These are phyloP conservation scores for Leiothrix lutea DNA, from an alignment of 2,113 vertebrate species.

Conservation along the genomic window DNA sequence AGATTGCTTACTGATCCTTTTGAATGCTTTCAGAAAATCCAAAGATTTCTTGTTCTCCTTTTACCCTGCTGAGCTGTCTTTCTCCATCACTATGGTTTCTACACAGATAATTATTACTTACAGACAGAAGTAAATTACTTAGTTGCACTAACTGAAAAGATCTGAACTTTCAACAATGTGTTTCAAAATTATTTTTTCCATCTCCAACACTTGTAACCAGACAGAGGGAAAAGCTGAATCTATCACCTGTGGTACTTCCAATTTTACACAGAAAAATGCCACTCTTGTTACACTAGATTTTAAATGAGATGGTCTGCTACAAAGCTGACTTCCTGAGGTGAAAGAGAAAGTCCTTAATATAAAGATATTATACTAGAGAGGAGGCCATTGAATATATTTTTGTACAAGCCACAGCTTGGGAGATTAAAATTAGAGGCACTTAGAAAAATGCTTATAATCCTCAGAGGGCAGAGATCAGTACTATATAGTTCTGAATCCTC, in stretches of 20 bases:
- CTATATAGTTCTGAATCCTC: constrained; percentile 47
- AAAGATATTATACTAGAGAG: constrained; percentile 43
- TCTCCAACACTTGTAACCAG: neutral
- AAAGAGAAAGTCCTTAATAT: constrained; percentile 51
- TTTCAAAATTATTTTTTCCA: constrained; percentile 21
- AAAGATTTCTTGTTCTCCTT: constrained; percentile 23
- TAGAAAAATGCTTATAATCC: constrained; percentile 52
- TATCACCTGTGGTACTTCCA: constrained; percentile 26
- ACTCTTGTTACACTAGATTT: constrained; percentile 6
- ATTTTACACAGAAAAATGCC: constrained; percentile 33
- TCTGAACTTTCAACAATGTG: constrained; percentile 16
- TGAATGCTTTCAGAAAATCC: constrained; percentile 13
- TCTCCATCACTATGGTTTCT: constrained; percentile 16
- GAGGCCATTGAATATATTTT: constrained; percentile 51
- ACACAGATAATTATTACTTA: constrained; percentile 30
- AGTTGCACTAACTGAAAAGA: constrained; percentile 30
- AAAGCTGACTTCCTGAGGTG: constrained; percentile 52
- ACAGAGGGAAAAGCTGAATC: constrained; percentile 11
- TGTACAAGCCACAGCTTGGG: constrained; percentile 52
- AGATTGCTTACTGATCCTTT: neutral
- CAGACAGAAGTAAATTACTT: constrained; percentile 36
- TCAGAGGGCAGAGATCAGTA: constrained; percentile 55
- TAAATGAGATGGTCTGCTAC: constrained; percentile 22
- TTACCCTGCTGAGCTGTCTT: constrained; percentile 11
- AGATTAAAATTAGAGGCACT: constrained; percentile 66